Base-by-base conservation (phyloP, 2,797 vertebrate genomes). In the Trachops cirrhosus region DNA sequence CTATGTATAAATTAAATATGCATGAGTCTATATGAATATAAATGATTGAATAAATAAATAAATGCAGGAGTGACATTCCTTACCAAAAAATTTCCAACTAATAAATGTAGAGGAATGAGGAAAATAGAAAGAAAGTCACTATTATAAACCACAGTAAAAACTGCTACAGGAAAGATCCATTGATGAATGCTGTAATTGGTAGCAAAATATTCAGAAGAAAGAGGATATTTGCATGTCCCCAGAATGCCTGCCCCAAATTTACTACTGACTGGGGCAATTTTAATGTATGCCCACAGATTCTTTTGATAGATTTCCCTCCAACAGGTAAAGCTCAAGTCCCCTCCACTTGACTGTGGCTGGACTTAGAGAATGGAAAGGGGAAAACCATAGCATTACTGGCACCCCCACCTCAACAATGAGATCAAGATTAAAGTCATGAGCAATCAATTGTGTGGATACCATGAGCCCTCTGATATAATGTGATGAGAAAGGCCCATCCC, bases 1-100 rank as follows among this genome's bases (percentile, higher is more conserved):
- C 32, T 39, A 59, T 94, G 70, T 46, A 62, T 54, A 86, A 93
- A 87, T 85, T 86, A 91, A 93, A 93, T 50, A 82, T 46, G 44
- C 29, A 57, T 44, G 39, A 82, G 19, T 82, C 34, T 92, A 86
- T 32, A 85, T 0, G 70, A n/a, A 85, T n/a, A 75, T 77, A 71
- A 95, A 68, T 54, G 14, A 75, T 15, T 75, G n/a, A 80, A 78
- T 74, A 79, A 95, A 39, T 34, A 84, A 92, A 19, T 79, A n/a
- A 59, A 91, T 37, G 37, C 14, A 94, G 18, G n/a, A 52, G 9
- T 77, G 41, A 52, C 16, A 91, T 86, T 93, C 26, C 44, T 93
- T 86, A 89, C 4, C 39, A 50, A 88, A 91, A 89, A 44, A 84
- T 18, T 41, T 74, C 9, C 41, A 91, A 74, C 74, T 94, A 93